These are phyloP conservation scores for Trypoxylon attenuatum DNA, from an alignment of 2,888 invertebrate species.

Conservation along the genomic window DNA sequence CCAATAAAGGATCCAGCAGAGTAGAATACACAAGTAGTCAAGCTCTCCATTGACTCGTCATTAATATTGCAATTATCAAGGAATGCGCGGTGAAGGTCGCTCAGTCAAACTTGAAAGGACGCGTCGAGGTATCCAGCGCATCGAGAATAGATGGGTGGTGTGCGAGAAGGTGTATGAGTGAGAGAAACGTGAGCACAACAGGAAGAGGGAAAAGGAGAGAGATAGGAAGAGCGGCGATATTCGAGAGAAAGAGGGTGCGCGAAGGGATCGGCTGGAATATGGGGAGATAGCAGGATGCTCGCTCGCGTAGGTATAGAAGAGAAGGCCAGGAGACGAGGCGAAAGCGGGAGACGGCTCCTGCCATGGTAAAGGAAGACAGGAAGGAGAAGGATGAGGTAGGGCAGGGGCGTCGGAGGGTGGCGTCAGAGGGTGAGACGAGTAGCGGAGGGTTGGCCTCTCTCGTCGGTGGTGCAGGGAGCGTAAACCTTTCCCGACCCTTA, in stretches of 20 bases:
- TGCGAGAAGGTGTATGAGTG: slow-evolving; percentile 17
- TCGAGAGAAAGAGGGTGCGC: slow-evolving; percentile 52
- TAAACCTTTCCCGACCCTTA: slow-evolving; percentile 66
- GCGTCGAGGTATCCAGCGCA: background rate
- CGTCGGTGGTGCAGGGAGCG: slow-evolving; percentile 37
- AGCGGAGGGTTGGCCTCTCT: slow-evolving; percentile 1
- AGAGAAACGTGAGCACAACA: slow-evolving; percentile 26
- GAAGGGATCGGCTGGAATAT: slow-evolving; percentile 61
- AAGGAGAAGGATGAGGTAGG: slow-evolving; percentile 18
- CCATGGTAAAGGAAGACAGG: slow-evolving; percentile 34
- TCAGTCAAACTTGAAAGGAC: slow-evolving; percentile 1
- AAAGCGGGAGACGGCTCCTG: slow-evolving; percentile 42
- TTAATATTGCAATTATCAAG: slow-evolving; percentile 2
- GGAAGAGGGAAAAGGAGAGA: slow-evolving; percentile 23
- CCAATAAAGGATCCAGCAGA: background rate
- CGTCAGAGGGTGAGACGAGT: background rate
- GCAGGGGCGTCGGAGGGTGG: slow-evolving; percentile 16
- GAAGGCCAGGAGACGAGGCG: slow-evolving; percentile 14
- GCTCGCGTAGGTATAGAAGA: background rate
- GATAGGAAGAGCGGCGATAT: slow-evolving; percentile 24
- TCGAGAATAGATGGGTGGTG: slow-evolving; percentile 5
- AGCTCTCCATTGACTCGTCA: background rate
- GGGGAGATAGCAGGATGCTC: slow-evolving; percentile 55
- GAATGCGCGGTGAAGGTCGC: background rate
- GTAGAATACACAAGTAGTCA: background rate